These are phyloP conservation scores for Steatornis caripensis DNA, from an alignment of 2,113 vertebrate genomes.

Conservation along the genomic window DNA sequence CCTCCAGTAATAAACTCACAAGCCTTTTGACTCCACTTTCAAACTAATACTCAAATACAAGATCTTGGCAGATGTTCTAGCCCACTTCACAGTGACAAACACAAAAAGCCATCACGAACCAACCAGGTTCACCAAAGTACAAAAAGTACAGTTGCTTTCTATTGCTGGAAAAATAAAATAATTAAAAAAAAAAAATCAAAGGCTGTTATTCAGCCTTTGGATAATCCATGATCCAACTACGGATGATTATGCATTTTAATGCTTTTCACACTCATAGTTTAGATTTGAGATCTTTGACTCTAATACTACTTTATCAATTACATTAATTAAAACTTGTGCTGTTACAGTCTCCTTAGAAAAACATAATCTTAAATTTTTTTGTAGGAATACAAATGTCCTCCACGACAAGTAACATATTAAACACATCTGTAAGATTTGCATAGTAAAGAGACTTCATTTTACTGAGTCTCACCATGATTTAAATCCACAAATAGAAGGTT, in stretches of 20 bases:
- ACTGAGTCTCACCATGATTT: neutral
- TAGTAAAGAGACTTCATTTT: neutral
- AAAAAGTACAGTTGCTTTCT: neutral
- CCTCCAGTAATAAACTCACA: neutral
- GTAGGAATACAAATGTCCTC: neutral
- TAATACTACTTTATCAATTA: neutral
- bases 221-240: neutral
- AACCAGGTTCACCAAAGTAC: neutral
- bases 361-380: neutral
- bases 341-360: neutral
- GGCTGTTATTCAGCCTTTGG: neutral
- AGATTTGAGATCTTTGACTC: neutral
- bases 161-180: neutral
- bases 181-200: neutral
- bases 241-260: neutral
- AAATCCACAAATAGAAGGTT: neutral
- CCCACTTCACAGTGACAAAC: neutral
- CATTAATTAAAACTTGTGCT: neutral
- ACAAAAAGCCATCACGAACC: neutral
- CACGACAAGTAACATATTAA: neutral
- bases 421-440: neutral
- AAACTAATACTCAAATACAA: neutral
- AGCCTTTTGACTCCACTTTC: neutral
- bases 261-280: neutral
- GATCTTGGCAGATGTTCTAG: neutral